Evolutionary conservation across 2,888 invertebrate species (phyloP), one percentile per base, ranked within the genome.

Genomic region (Calephelis perditalis): DNA sequence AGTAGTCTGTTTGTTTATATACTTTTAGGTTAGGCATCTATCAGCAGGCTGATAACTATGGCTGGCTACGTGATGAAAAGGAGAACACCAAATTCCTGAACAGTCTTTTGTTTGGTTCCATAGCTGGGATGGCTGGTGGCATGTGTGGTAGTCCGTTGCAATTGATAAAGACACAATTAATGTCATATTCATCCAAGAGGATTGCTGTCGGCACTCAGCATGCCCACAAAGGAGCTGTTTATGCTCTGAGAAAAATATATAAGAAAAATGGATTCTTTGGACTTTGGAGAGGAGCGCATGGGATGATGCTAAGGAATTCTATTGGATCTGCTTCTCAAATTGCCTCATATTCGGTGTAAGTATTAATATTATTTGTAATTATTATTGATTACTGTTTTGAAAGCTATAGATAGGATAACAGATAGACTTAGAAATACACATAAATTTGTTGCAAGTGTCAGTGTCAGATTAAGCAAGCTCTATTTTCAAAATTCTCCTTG

Each of bases 151-250:
- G 97, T 82, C 98, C 98, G 0, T 92, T 98, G 60, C 97, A 96
- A 76, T 84, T 98, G 86, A 95, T 97, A 0, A 97, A 97, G 85
- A 97, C 96, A 0, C 97, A 97, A 73, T 88, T 97, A 3, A 97
- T 97, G 91, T 93, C 96, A 0, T 92, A 94, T 79, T 94, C 96
- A 1, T 93, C 93, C 0, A 86, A 92, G 65, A 88, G 92, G 67
- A 96, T 98, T 63, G 97, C 98, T 3, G 98, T 98, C 3, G 98
- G 98, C 0, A 93, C 95, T 68, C 98, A 98, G 75, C 97, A 97
- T 76, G 88, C 92, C 0, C 96, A 97, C 73, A 82, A 82, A 26
- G 94, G 95, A 8, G 94, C 95, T 83, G 75, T 90, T 47, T 85
- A 91, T 64, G 97, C 96, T 0, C 79, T 96, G 26, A 78, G 69